phyloP scores from a whole-genome alignment of 2,888 invertebrate species.

The Protophormia terraenovae region DNA sequence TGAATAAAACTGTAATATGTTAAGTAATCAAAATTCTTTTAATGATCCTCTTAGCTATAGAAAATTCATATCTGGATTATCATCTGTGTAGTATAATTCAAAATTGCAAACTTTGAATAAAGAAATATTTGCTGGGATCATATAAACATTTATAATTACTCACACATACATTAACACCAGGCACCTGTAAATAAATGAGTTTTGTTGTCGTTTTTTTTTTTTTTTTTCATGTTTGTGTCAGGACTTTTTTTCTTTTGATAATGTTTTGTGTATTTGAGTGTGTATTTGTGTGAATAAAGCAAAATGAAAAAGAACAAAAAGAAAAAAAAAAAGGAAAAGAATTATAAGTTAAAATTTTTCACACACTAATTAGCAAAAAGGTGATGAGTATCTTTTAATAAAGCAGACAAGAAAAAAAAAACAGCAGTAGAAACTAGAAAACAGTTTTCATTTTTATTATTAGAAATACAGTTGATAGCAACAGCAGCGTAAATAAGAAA shows the following conservation, averaged over 20 bases:
- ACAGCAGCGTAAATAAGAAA: neutral
- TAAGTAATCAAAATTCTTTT: too few species aligned
- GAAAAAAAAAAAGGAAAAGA: neutral
- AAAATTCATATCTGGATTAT: too few species aligned
- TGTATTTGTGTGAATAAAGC: conserved; percentile 28
- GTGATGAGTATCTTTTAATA: conserved; percentile 61
- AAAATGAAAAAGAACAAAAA: conserved; percentile 9
- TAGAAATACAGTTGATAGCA: neutral
- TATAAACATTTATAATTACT: neutral
- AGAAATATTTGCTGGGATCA: too few species aligned
- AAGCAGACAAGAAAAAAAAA: neutral
- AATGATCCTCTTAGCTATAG: too few species aligned
- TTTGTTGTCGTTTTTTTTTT: too few species aligned
- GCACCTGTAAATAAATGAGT: conserved; percentile 11
- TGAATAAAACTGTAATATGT: too few species aligned
- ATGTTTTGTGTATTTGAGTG: conserved; percentile 24
- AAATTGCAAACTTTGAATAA: too few species aligned
- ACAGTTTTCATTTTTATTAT: neutral
- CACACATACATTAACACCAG: neutral
- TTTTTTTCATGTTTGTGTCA: conserved; percentile 17
- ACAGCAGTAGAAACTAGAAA: neutral
- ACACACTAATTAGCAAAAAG: conserved; percentile 66
- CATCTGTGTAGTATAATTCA: too few species aligned
- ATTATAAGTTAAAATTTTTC: conserved; percentile 42
- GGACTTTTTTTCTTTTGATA: conserved; percentile 9